Evolutionary conservation across 2,113 vertebrate genomes (phyloP).

Genomic region (Theristicus caerulescens): DNA sequence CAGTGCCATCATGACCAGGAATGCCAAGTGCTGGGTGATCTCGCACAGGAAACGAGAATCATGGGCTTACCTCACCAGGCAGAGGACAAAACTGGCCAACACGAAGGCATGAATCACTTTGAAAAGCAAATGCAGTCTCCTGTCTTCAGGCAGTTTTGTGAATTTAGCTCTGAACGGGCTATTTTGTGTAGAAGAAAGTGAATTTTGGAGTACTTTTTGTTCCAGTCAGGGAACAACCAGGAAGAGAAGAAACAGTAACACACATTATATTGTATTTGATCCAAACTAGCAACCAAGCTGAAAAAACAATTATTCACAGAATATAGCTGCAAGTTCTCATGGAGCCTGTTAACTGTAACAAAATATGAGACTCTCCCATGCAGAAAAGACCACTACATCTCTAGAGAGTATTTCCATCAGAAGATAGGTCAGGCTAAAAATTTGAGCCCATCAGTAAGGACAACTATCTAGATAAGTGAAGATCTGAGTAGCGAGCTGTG

Average conservation of each 20-base stretch:
- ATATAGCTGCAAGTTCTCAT: not conserved
- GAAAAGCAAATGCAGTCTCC: not conserved
- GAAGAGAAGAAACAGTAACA: not conserved
- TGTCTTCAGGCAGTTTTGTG: not conserved
- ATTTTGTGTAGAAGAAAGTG: not conserved
- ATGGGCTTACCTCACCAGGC: not conserved
- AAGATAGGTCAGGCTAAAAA: not conserved
- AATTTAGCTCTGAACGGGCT: not conserved
- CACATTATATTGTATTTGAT: not conserved
- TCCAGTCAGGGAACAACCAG: not conserved
- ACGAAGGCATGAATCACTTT: not conserved
- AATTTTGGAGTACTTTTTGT: not conserved
- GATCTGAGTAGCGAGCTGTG: not conserved
- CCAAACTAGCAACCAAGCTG: constrained; percentile 7
- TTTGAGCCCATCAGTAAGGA: not conserved
- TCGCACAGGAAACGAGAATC: not conserved
- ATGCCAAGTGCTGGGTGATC: not conserved
- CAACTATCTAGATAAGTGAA: not conserved
- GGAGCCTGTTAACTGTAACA: not conserved
- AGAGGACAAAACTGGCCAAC: not conserved
- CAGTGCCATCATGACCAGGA: not conserved
- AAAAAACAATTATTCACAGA: constrained; percentile 26
- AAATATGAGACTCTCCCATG: not conserved
- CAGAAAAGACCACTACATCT: not conserved
- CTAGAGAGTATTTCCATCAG: not conserved